Percentiles rank a stretch among this genome's conserved stretches.
Conservation (phyloP, 2,113 vertebrate genomes). For the Clupea harengus region DNA sequence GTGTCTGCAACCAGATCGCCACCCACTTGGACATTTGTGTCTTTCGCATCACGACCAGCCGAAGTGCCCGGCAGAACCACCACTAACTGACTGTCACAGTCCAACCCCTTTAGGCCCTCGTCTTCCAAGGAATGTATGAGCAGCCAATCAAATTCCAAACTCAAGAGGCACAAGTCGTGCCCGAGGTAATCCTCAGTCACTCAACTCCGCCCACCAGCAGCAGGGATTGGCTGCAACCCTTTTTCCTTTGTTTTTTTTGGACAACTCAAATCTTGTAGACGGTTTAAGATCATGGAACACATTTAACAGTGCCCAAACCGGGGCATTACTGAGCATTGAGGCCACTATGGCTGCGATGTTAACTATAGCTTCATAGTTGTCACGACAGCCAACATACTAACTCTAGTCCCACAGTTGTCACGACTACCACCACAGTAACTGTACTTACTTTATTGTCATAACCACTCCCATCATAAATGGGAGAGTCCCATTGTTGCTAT, state of each 20-base stretch:
- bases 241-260: not conserved
- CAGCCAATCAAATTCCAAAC: constrained; percentile 3
- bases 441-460: not conserved
- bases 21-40: constrained; percentile 83
- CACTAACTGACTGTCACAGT: constrained; percentile 47
- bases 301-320: not conserved
- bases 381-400: not conserved
- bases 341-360: not conserved
- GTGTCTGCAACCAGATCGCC: constrained; percentile 84
- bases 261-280: not conserved
- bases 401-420: not conserved
- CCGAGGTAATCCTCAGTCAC: not conserved
- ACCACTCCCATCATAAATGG: not conserved
- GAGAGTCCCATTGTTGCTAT: not conserved
- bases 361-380: constrained; percentile 4
- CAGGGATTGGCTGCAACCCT: constrained; percentile 3
- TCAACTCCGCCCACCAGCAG: constrained; percentile 14
- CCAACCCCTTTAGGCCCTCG: not conserved
- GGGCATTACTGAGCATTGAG: not conserved
- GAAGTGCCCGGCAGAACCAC: constrained; percentile 56
- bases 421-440: not conserved
- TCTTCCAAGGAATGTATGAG: constrained; percentile 14
- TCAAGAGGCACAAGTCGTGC: not conserved
- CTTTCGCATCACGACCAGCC: constrained; percentile 78
- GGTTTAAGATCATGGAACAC: not conserved